Base-by-base conservation (phyloP, 2,797 vertebrate genomes). In the Gadopsis bispinosus region DNA sequence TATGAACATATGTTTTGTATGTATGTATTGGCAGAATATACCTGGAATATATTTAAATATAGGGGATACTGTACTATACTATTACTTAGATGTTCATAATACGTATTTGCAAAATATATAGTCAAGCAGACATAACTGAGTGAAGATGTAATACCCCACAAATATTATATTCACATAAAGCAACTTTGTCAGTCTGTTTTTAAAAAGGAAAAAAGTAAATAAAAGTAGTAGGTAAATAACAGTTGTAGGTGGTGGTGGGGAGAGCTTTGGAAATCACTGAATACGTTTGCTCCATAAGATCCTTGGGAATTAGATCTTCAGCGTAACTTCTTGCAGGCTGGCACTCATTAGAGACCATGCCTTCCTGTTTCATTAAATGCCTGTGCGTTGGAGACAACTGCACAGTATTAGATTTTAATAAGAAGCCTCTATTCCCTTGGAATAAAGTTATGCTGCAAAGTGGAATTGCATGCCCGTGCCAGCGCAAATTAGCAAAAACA, bases 331-430 rank as follows among this genome's bases (percentile, higher is more conserved):
- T 64, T 71, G 66, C 67, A 83, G 75, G 72, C 39, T 7, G 3
- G 0, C 16, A 69, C 83, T 95, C 93, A 94, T 95, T 92, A 93
- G 88, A 76, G 83, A 80, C 79, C 58, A 5, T 20, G 79, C 71
- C 60, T 83, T 88, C 66, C 76, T 73, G 80, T 88, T 93, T 87
- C 81, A 89, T 94, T 93, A 94, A 93, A 92, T 80, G 85, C 71
- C 77, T 81, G 75, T 87, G 91, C 87, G 93, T 90, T 77, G 73
- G 89, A 93, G 89, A 89, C 87, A 92, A 87, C 56, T 37, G 68
- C 75, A 77, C 83, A 84, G 77, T 91, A 92, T 89, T 73, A 82
- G 83, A 91, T 90, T 93, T 93, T 92, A 93, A 94, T 93, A 91
- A 89, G 86, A 81, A 35, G 64, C 85, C 65, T 70, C 60, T 74